These are phyloP conservation scores for Mugil cephalus DNA, from an alignment of 2,113 vertebrate species.

Conservation along the genomic window DNA sequence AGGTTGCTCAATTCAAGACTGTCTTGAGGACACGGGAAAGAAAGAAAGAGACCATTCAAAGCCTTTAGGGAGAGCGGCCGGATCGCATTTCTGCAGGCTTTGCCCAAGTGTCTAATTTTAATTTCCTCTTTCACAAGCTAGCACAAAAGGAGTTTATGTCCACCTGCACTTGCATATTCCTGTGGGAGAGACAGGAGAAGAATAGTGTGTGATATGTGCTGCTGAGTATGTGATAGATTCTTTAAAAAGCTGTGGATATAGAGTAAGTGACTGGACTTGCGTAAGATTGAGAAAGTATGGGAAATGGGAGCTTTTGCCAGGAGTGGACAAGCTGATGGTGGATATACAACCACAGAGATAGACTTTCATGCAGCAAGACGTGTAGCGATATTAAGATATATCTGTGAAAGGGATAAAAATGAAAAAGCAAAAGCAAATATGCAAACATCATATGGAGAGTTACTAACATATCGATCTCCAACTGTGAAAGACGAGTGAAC, in stretches of 20 bases:
- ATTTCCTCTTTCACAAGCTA: conserved; percentile 61
- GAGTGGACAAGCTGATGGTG: conserved; percentile 58
- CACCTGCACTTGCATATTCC: conserved; percentile 50
- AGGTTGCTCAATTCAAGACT: conserved; percentile 55
- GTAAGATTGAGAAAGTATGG: conserved; percentile 52
- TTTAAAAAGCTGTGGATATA: conserved; percentile 44
- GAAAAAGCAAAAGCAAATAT: conserved; percentile 13
- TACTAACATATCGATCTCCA: conserved; percentile 31
- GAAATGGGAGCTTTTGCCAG: conserved; percentile 43
- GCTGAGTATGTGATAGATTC: conserved; percentile 20
- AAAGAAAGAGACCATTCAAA: conserved; percentile 45
- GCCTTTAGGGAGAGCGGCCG: conserved; percentile 31
- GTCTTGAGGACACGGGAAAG: conserved; percentile 55
- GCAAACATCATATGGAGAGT: conserved; percentile 34
- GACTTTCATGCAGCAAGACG: conserved; percentile 25
- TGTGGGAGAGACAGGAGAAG: conserved; percentile 26
- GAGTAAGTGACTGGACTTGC: conserved; percentile 36
- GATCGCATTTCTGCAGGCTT: conserved; percentile 55
- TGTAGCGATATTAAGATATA: conserved; percentile 45
- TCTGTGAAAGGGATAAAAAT: conserved; percentile 10
- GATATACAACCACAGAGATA: conserved; percentile 65
- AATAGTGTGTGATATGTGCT: conserved; percentile 34
- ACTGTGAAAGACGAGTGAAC: conserved; percentile 33
- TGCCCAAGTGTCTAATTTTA: conserved; percentile 62
- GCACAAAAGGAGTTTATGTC: conserved; percentile 42